These are phyloP conservation scores for Cotesia glomerata DNA, from an alignment of 1,140 invertebrate species.

Conservation along the genomic window DNA sequence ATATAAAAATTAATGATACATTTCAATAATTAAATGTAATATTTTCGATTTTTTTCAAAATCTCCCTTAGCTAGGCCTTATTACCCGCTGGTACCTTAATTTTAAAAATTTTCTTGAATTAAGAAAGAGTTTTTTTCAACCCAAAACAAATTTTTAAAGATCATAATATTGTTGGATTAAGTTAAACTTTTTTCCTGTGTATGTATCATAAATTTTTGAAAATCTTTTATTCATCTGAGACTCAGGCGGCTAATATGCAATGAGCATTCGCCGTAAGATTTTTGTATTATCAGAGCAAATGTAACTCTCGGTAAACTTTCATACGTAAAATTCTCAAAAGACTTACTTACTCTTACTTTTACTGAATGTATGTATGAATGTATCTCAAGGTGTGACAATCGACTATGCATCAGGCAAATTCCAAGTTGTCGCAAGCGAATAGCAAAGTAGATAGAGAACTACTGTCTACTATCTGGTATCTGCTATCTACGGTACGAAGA, in stretches of 20 bases:
- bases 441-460: constrained; percentile 21
- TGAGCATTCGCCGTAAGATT: constrained; percentile 32
- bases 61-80: too few species aligned
- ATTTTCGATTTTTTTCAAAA: too few species aligned
- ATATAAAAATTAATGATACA: too few species aligned
- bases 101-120: neutral
- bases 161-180: too few species aligned
- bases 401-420: constrained; percentile 51
- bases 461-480: too few species aligned
- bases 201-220: too few species aligned
- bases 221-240: too few species aligned
- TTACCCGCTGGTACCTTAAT: too few species aligned
- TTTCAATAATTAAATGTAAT: too few species aligned
- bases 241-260: neutral
- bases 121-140: neutral
- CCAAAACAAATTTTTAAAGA: neutral
- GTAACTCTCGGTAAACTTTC: constrained; percentile 42
- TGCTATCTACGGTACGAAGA: neutral
- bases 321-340: constrained; percentile 21
- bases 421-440: constrained; percentile 28
- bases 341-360: constrained; percentile 1
- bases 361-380: too few species aligned
- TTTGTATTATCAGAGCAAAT: constrained; percentile 52
- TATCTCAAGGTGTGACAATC: constrained; percentile 31
- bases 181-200: too few species aligned